Evolutionary conservation across 2,888 invertebrate genomes (phyloP).

Genomic region (Heliothis peltigera): DNA sequence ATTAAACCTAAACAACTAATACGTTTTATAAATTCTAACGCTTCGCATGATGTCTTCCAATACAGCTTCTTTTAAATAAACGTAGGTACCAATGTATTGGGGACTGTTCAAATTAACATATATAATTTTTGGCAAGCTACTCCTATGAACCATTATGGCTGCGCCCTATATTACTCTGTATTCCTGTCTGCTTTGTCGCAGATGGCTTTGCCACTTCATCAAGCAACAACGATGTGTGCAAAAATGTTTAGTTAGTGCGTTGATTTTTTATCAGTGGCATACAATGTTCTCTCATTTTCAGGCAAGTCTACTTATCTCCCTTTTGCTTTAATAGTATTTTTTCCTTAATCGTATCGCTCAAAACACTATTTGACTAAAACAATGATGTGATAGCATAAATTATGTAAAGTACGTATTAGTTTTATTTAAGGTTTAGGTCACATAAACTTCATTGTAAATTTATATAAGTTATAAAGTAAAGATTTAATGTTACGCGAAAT

Average conservation of each 20-base stretch:
- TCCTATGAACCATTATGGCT: not conserved
- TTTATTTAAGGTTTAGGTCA: no score
- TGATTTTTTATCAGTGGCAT: conserved; percentile 23
- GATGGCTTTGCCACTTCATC: conserved; percentile 22
- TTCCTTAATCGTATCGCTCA: not conserved
- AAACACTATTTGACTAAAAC: not conserved
- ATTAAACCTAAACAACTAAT: no score
- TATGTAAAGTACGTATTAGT: no score
- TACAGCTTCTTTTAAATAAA: not conserved
- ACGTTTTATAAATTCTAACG: no score
- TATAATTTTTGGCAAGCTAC: conserved; percentile 30
- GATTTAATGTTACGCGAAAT: conserved; percentile 51
- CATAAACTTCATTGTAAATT: not conserved
- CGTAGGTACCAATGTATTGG: not conserved
- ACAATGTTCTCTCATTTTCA: conserved; percentile 41
- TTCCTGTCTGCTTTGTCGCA: conserved; percentile 20
- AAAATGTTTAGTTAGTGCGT: conserved; percentile 12
- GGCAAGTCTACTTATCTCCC: conserved; percentile 12
- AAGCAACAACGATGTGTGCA: conserved; percentile 11
- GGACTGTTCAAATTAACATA: conserved; percentile 14
- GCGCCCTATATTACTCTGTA: conserved; percentile 16
- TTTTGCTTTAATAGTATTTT: not conserved
- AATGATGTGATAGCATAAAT: not conserved
- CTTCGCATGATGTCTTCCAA: no score
- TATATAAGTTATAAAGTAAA: not conserved